Evolutionary conservation across 2,888 invertebrate genomes (phyloP), one percentile per base, ranked within the genome.

Genomic region (Exocentrus adspersus): DNA sequence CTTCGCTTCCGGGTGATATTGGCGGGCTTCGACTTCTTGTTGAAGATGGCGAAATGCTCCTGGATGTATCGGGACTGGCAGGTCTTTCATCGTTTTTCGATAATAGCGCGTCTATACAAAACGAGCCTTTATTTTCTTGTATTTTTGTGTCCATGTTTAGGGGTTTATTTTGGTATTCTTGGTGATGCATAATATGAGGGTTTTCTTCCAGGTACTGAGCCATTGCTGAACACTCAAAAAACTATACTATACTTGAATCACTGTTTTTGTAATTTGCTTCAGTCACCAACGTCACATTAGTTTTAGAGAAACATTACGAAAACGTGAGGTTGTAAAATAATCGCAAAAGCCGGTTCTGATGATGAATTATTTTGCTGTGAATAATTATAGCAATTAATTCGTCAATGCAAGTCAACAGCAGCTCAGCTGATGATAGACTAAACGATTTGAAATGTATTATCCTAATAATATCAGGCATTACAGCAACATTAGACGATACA

Each of bases 81-180:
- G 80, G 74, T 28, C 79, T 73, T 4, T 79, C 77, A 17, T 81
- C 79, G 63, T 76, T 76, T 57, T 81, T 76, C 0, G 94, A 93
- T 1, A 96, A 82, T 1, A 96, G 82, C 0, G 95, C 95, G 77
- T 96, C 96, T 71, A 96, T 96, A 78, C 95, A 94, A 78, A 96
- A 96, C 0, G 95, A 94, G 54, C 92, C 79, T 71, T 83, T 83
- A 60, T 75, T 79, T 69, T 82, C 82, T 61, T 79, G 80, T 16
- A 82, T 74, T 72, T 82, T 82, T n/a, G 82, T 81, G 64, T 81
- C 81, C 80, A 82, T 80, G 61, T 80, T 72, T 42, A 70, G 56
- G 1, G 74, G 71, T 57, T 73, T 71, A 12, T 59, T 71, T 56
- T 74, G 75, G 60, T 73, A 72, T 46, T 76, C 73, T 60, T 72